A percentile compares a stretch with the other conserved stretches of the same genome.
phyloP scores from a whole-genome alignment of 2,797 vertebrate genomes.

The Melanotaenia maccullochi region DNA sequence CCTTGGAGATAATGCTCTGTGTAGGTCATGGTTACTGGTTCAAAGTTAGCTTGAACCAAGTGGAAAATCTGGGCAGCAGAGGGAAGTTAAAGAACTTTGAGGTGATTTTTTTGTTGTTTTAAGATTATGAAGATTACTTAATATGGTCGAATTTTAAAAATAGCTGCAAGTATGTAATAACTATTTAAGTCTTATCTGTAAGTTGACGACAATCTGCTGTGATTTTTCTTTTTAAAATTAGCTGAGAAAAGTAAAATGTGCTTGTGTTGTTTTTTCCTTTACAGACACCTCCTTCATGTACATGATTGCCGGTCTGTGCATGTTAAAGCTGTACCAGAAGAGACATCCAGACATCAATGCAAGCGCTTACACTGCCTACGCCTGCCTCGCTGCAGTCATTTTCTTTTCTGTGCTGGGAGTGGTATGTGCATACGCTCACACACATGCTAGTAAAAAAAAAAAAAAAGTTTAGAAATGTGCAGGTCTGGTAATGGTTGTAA shows the following conservation, averaged over 20 bases:
- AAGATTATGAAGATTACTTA: background rate
- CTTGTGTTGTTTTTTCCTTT: background rate
- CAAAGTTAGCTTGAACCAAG: too few species aligned
- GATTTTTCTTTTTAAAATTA: background rate
- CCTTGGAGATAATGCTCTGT: background rate
- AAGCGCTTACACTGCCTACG: slow-evolving; percentile 95
- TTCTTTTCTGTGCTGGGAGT: slow-evolving; percentile 98
- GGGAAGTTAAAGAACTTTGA: too few species aligned
- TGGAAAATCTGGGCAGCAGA: background rate
- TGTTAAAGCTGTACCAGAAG: slow-evolving; percentile 98
- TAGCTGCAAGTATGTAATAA: background rate
- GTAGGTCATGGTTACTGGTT: too few species aligned
- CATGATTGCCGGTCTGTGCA: slow-evolving; percentile 97
- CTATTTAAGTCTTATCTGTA: background rate
- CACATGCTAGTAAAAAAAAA: background rate
- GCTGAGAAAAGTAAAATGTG: background rate
- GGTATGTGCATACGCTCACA: slow-evolving; percentile 76
- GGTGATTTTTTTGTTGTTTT: background rate
- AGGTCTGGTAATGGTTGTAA: background rate
- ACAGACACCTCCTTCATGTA: slow-evolving; percentile 99
- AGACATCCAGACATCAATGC: slow-evolving; percentile 97
- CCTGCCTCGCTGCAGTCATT: slow-evolving; percentile 94
- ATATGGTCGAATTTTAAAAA: background rate
- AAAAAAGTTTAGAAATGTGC: background rate
- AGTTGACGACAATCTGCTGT: background rate